A percentile compares a stretch with the other conserved stretches of the same genome.
These are phyloP conservation scores for Drusus annulatus DNA, from an alignment of 1,140 invertebrate genomes.

Conservation along the genomic window DNA sequence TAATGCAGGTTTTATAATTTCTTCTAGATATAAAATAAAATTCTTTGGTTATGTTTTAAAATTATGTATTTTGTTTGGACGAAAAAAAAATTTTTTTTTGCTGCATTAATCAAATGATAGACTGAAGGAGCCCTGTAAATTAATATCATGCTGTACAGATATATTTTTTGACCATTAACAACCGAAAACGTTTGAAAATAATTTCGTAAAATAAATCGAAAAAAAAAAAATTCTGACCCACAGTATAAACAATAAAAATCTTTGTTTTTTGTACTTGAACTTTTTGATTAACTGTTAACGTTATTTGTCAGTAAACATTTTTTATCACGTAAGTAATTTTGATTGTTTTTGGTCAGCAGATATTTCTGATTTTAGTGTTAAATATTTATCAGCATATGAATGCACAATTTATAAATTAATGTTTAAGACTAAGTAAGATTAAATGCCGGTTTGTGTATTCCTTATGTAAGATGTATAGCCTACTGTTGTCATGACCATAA, in stretches of 20 bases:
- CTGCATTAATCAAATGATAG: conserved; percentile 22
- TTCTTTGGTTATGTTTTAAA: background rate
- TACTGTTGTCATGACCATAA: conserved; percentile 40
- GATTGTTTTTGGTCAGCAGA: conserved; percentile 32
- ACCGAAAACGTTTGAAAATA: background rate
- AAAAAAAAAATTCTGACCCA: background rate
- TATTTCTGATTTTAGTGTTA: conserved; percentile 24
- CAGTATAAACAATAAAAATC: background rate
- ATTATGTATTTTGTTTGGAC: background rate
- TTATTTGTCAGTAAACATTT: background rate
- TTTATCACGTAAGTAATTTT: background rate
- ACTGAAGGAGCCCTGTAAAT: conserved; percentile 30
- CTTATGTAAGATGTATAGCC: conserved; percentile 40
- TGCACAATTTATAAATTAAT: conserved; percentile 45
- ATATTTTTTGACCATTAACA: conserved; percentile 26
- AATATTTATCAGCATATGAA: conserved; percentile 33
- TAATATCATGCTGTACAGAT: conserved; percentile 24
- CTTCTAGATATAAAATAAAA: background rate
- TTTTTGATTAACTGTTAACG: background rate
- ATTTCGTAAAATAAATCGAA: too few relatives aligned
- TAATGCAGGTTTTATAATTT: conserved; percentile 13
- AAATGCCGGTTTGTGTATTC: conserved; percentile 41
- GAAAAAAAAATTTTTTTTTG: conserved; percentile 8
- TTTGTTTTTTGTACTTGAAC: too few relatives aligned
- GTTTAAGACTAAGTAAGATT: conserved; percentile 22